Base-by-base conservation (phyloP, 2,797 vertebrate genomes). In the Steatocranus sp. region DNA sequence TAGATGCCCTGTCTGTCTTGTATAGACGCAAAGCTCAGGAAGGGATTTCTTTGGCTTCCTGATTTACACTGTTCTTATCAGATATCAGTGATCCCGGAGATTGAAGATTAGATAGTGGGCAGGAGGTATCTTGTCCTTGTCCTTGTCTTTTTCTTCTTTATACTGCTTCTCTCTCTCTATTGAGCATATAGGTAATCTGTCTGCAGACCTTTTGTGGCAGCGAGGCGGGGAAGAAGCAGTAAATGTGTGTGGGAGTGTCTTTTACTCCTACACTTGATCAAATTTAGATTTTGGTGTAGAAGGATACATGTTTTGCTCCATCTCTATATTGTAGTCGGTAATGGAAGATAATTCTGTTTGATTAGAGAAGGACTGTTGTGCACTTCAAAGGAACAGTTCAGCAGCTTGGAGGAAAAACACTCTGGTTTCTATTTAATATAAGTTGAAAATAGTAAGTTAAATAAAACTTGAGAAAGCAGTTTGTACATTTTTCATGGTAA, bases 1-100 rank as follows among this genome's bases (percentile, higher is more conserved):
- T 83, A 85, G 81, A 89, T 88, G 83, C 48, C 82, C 87, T 70
- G 84, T 83, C 87, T 85, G 88, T 91, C 91, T 90, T 83, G 80
- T 87, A 75, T 10, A 82, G 87, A 89, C 79, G 82, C 76, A 86
- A 80, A 91, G 84, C 87, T 85, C 80, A 86, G 80, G 41, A 79
- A 38, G 83, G 75, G 83, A 81, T 88, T 94, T 92, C 89, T 93
- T 87, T 87, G 86, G 84, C 87, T 86, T 91, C 80, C 86, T 86
- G 91, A 91, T 92, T 94, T 94, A 94, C 90, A 89, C 87, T 82
- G 85, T 87, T 90, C 89, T 94, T 94, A 94, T 94, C 94, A 87
- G 92, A 93, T 92, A 91, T 89, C 90, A 91, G 82, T 85, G 90
- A 94, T 94, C 88, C 91, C 23, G 46, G 56, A 90, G 87, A 93